phyloP scores from a whole-genome alignment of 2,113 vertebrate genomes.

The Dipodomys ordii region DNA sequence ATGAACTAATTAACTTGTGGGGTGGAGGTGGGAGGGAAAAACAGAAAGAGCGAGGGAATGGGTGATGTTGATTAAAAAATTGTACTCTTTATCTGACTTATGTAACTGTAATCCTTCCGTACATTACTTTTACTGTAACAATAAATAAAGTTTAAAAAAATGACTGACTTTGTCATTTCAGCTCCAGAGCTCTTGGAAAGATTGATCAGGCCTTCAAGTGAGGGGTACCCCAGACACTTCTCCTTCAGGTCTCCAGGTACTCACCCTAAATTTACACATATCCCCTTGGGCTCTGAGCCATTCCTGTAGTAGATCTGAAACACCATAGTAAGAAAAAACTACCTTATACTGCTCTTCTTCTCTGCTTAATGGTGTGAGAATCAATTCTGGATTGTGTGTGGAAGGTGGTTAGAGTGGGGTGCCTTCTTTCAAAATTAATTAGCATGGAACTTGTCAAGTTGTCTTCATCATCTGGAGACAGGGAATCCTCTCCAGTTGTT shows the following conservation, averaged over 20 bases:
- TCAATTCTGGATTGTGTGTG: not conserved
- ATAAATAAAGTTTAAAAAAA: too few relatives aligned
- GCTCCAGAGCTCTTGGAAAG: too few relatives aligned
- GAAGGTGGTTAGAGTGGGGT: constrained; percentile 19
- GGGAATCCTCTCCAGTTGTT: constrained; percentile 50
- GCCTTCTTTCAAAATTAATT: constrained; percentile 51
- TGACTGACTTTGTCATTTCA: too few relatives aligned
- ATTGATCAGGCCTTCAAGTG: too few relatives aligned
- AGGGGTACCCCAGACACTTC: not conserved
- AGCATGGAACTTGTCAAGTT: constrained; percentile 59
- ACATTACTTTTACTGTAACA: too few relatives aligned
- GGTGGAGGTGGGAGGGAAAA: too few relatives aligned
- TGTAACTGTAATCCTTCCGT: too few relatives aligned
- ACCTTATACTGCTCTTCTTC: not conserved
- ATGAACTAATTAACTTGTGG: too few relatives aligned
- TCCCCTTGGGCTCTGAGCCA: not conserved
- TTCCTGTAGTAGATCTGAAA: not conserved
- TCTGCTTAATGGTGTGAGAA: constrained; percentile 31
- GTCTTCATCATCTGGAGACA: constrained; percentile 61
- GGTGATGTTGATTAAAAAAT: too few relatives aligned
- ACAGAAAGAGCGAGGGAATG: too few relatives aligned
- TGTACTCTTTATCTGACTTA: too few relatives aligned
- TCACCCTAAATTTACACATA: not conserved
- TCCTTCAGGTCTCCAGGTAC: too few relatives aligned
- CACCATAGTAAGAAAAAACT: not conserved